Percentiles rank a stretch among this genome's conserved stretches.
phyloP scores from a whole-genome alignment of 2,888 invertebrate species.

The Emmelina monodactyla region DNA sequence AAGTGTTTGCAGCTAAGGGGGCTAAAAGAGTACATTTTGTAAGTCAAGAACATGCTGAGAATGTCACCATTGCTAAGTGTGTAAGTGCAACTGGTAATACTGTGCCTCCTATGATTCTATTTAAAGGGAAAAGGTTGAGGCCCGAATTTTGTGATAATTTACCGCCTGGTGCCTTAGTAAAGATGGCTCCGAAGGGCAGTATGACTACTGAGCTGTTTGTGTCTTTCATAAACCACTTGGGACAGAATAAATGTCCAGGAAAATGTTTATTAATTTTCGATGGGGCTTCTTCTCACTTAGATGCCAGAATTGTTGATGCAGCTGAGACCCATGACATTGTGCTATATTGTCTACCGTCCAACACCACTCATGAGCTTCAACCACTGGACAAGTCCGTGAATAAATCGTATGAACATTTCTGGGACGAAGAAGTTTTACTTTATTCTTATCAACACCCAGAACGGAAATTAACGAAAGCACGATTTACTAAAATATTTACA shows the following conservation, averaged over 20 bases:
- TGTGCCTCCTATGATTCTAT: conserved; percentile 3
- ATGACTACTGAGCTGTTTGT: conserved; percentile 15
- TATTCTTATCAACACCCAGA: not conserved
- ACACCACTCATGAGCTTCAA: conserved; percentile 10
- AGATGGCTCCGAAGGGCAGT: conserved; percentile 17
- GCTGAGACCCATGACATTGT: conserved; percentile 10
- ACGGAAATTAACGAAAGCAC: not conserved
- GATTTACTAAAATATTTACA: conserved; percentile 2
- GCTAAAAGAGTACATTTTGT: conserved; percentile 2
- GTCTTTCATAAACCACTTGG: conserved; percentile 16
- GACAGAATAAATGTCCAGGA: conserved; percentile 12
- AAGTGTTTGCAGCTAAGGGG: conserved; percentile 5
- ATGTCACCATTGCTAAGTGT: conserved; percentile 2
- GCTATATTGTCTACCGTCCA: conserved; percentile 11
- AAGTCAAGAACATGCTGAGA: conserved; percentile 3
- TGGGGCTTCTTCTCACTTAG: conserved; percentile 10
- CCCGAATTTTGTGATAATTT: conserved; percentile 15
- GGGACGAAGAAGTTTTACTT: conserved; percentile 6
- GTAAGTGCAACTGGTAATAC: not conserved
- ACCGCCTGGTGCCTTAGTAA: conserved; percentile 14
- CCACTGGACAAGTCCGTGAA: conserved; percentile 12
- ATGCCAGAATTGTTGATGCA: conserved; percentile 5
- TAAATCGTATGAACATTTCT: conserved; percentile 11
- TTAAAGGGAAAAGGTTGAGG: conserved; percentile 6
- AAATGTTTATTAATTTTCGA: conserved; percentile 19